Evolutionary conservation across 2,113 vertebrate genomes (phyloP), one percentile per base, ranked within the genome.

Genomic region (Labrus mixtus): DNA sequence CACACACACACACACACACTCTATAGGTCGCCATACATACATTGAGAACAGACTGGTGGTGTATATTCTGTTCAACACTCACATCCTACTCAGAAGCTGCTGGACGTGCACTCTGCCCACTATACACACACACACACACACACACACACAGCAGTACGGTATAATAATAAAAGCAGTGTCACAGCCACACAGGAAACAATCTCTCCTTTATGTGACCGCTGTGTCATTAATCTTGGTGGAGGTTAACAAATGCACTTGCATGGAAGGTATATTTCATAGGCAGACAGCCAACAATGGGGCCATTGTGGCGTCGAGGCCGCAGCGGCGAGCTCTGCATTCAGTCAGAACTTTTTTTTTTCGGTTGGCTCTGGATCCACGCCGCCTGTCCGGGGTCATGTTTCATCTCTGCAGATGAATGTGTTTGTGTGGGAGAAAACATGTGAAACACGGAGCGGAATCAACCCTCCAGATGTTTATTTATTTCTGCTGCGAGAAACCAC

Each of bases 241-340:
- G 91, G 89, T 91, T 90, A 91, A 94, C 91, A 92, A 92, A 94
- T 93, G 84, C 84, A 79, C 86, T 93, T 48, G 71, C 85, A 78
- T 81, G 83, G 91, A 92, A 89, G 92, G 90, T 92, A 88, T 91
- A 92, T 94, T 93, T 93, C 90, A 91, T 84, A 77, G 76, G 85
- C 76, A 46, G 90, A 79, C 91, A 65, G 71, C 63, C 78, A 68
- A 94, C 91, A 93, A 92, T 90, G 91, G 87, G 87, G 84, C 85
- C 88, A 89, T 92, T 93, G 91, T 93, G 79, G 67, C 59, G 69
- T 55, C 15, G 82, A 43, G 29, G 75, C 83, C 29, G 77, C 61
- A 33, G 80, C 77, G 46, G 58, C 71, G 16, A 15, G 58, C 73
- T 60, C 82, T 73, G 79, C 68, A 62, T 81, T 88, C 90, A 87